Conservation (phyloP, 2,888 invertebrate species). For the Saturnia japonica region DNA sequence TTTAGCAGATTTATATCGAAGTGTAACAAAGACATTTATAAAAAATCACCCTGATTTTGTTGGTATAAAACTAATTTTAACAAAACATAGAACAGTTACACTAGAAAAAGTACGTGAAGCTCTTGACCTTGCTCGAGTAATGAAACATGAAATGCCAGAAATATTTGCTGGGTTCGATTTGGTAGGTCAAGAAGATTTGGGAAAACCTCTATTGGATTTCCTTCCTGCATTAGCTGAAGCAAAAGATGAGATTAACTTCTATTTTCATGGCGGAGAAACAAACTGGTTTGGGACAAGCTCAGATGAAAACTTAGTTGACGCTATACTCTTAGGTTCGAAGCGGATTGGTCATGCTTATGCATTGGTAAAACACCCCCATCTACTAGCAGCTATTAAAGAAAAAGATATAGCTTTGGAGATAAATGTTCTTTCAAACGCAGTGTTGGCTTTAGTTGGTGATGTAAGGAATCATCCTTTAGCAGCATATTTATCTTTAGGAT, state of each 20-base stretch:
- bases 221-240: slow-evolving; percentile 77
- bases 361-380: slow-evolving; percentile 86
- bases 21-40: slow-evolving; percentile 81
- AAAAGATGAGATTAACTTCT: slow-evolving; percentile 82
- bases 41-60: slow-evolving; percentile 83
- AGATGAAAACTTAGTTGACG: slow-evolving; percentile 90
- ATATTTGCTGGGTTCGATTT: slow-evolving; percentile 90
- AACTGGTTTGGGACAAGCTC: slow-evolving; percentile 85
- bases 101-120: slow-evolving; percentile 65
- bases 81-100: slow-evolving; percentile 44
- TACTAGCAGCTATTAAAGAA: slow-evolving; percentile 80
- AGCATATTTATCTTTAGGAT: slow-evolving; percentile 83
- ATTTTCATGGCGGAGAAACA: slow-evolving; percentile 92
- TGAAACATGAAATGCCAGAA: slow-evolving; percentile 82
- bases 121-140: slow-evolving; percentile 51
- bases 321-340: slow-evolving; percentile 86
- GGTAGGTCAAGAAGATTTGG: slow-evolving; percentile 90
- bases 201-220: slow-evolving; percentile 83
- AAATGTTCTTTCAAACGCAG: slow-evolving; percentile 91
- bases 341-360: slow-evolving; percentile 91
- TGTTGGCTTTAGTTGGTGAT: slow-evolving; percentile 85
- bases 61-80: slow-evolving; percentile 85
- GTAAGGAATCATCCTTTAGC: slow-evolving; percentile 89
- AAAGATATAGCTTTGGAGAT: slow-evolving; percentile 87
- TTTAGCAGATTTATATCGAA: slow-evolving; percentile 78